Evolutionary conservation across 1,140 invertebrate species (phyloP).

Genomic region (Neodiprion fabricii): DNA sequence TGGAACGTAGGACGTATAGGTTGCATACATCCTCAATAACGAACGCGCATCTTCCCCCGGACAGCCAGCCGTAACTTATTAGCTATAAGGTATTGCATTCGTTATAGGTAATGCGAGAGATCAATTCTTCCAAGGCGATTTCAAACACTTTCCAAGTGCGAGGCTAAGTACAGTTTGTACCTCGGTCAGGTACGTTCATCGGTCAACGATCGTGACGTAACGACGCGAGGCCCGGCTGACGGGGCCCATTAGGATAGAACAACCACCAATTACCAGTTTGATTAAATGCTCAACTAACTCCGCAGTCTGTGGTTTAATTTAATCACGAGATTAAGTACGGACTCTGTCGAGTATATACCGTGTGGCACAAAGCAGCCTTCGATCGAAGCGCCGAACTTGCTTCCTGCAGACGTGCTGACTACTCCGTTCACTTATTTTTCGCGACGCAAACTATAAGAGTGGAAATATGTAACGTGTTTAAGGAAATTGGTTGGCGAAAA

Average conservation of each 20-base stretch:
- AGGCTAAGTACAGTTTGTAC: neutral
- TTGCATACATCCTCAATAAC: too few relatives aligned
- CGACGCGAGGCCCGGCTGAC: slow-evolving; percentile 32
- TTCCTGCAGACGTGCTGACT: neutral
- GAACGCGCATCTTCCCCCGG: neutral
- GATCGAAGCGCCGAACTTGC: neutral
- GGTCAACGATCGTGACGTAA: slow-evolving; percentile 35
- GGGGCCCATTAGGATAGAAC: slow-evolving; percentile 51
- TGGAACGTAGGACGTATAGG: too few relatives aligned
- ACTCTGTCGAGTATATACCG: slow-evolving; percentile 8
- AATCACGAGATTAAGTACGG: slow-evolving; percentile 57
- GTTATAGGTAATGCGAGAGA: slow-evolving; percentile 2
- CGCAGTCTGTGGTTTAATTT: slow-evolving; percentile 58
- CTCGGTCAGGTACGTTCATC: slow-evolving; percentile 42
- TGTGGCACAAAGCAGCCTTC: neutral
- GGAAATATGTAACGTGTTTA: too few relatives aligned
- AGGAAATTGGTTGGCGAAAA: too few relatives aligned
- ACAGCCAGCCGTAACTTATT: neutral
- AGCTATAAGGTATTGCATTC: slow-evolving; percentile 3
- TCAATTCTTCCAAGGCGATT: neutral
- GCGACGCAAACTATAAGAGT: too few relatives aligned
- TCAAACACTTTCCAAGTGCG: slow-evolving; percentile 7
- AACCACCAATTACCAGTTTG: slow-evolving; percentile 59
- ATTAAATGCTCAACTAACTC: slow-evolving; percentile 62
- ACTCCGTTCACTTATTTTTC: neutral